Percentiles rank a stretch among this genome's conserved stretches.
These are phyloP conservation scores for Macrophya annulata DNA, from an alignment of 2,888 invertebrate genomes.

Conservation along the genomic window DNA sequence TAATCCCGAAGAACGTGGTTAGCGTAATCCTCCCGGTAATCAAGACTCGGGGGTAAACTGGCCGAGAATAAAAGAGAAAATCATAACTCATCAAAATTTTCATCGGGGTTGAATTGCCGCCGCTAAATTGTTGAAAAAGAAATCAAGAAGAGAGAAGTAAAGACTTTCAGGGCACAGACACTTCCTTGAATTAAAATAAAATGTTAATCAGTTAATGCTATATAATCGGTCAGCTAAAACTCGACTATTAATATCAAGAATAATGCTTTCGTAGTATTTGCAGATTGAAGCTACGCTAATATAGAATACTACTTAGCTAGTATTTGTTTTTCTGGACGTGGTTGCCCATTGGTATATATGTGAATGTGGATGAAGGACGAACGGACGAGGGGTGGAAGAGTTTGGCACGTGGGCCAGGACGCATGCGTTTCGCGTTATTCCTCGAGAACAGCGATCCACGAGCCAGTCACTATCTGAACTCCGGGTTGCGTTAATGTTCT, in stretches of 20 bases:
- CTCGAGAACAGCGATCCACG: conserved; percentile 70
- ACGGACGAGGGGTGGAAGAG: conserved; percentile 67
- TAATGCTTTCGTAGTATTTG: conserved; percentile 60
- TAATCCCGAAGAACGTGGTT: conserved; percentile 48
- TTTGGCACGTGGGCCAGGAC: conserved; percentile 73
- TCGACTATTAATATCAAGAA: conserved; percentile 68
- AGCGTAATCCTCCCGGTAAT: conserved; percentile 49
- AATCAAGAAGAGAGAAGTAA: not conserved
- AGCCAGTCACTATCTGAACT: conserved; percentile 76
- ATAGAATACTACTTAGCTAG: not conserved
- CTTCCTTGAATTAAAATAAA: conserved; percentile 59
- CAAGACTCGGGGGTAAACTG: conserved; percentile 45
- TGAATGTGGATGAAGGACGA: conserved; percentile 30
- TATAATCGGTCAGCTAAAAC: conserved; percentile 58
- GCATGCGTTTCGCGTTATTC: conserved; percentile 77
- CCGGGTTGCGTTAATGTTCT: conserved; percentile 71
- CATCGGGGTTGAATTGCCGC: conserved; percentile 18
- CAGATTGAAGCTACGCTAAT: conserved; percentile 60
- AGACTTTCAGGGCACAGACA: not conserved
- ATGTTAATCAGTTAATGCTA: conserved; percentile 63
- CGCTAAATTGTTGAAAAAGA: conserved; percentile 36
- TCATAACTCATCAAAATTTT: conserved; percentile 53
- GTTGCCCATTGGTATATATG: not conserved
- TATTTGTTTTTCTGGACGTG: conserved; percentile 6
- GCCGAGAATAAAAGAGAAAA: conserved; percentile 38